Evolutionary conservation across 2,797 vertebrate species (phyloP).

Genomic region (Acanthopagrus latus): DNA sequence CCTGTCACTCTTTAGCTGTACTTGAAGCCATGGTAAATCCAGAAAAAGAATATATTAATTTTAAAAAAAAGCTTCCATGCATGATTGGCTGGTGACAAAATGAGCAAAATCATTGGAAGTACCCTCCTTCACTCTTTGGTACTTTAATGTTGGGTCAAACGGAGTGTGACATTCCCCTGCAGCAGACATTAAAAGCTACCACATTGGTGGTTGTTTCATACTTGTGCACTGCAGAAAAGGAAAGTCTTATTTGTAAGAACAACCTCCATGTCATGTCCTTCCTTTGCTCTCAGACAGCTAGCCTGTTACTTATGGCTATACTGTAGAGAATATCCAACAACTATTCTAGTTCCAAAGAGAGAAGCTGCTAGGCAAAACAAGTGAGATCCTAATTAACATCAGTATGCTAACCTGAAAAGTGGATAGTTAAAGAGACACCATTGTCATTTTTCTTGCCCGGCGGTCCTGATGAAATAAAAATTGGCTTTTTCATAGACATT

Average conservation of each 20-base stretch:
- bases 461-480: neutral
- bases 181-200: conserved; percentile 28
- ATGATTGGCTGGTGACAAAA: neutral
- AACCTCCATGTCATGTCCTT: neutral
- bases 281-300: neutral
- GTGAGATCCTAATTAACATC: neutral
- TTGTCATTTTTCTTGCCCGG: neutral
- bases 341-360: neutral
- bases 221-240: neutral
- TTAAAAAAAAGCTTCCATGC: too few species aligned
- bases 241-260: conserved; percentile 8
- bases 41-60: too few species aligned
- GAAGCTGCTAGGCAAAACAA: neutral
- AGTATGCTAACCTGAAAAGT: neutral
- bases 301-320: neutral
- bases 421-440: neutral
- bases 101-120: neutral
- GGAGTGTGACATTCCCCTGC: conserved; percentile 3
- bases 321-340: neutral
- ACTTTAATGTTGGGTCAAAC: conserved; percentile 17
- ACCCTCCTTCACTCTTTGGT: neutral
- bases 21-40: too few species aligned
- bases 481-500: neutral
- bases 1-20: too few species aligned
- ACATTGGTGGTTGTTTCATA: neutral